Conservation (phyloP, 2,888 invertebrate species). For the Amiota mariae region DNA sequence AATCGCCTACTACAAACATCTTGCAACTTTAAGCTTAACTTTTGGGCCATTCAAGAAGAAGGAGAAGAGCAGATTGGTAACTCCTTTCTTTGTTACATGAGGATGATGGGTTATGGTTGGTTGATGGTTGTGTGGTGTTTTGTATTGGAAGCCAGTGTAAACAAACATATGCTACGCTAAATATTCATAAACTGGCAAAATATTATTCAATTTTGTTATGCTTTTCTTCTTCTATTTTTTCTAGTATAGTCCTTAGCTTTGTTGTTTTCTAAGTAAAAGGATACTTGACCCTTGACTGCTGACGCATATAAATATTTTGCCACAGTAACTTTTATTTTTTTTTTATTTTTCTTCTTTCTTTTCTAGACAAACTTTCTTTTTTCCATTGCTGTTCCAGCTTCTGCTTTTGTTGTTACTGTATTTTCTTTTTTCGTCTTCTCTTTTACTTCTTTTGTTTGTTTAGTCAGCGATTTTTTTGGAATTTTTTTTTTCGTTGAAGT, state of each 20-base stretch:
- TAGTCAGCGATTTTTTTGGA: conserved; percentile 23
- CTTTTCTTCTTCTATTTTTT: conserved; percentile 31
- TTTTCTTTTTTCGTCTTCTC: neutral
- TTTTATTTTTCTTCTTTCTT: conserved; percentile 10
- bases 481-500: conserved; percentile 2
- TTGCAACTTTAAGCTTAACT: neutral
- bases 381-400: neutral
- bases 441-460: conserved; percentile 1
- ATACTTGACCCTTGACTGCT: conserved; percentile 25
- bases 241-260: conserved; percentile 30
- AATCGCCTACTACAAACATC: neutral
- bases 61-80: too few relatives aligned
- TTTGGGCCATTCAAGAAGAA: neutral
- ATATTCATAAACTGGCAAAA: conserved; percentile 33
- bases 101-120: neutral
- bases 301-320: conserved; percentile 24
- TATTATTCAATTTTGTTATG: conserved; percentile 32
- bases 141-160: conserved; percentile 34
- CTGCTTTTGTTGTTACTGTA: neutral
- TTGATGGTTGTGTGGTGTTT: conserved; percentile 22
- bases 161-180: conserved; percentile 28
- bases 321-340: conserved; percentile 14
- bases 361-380: neutral
- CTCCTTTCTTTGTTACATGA: neutral
- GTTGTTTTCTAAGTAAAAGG: conserved; percentile 15